A percentile compares a stretch with the other conserved stretches of the same genome.
These are phyloP conservation scores for Trinectes maculatus DNA, from an alignment of 2,113 vertebrate species.

Conservation along the genomic window DNA sequence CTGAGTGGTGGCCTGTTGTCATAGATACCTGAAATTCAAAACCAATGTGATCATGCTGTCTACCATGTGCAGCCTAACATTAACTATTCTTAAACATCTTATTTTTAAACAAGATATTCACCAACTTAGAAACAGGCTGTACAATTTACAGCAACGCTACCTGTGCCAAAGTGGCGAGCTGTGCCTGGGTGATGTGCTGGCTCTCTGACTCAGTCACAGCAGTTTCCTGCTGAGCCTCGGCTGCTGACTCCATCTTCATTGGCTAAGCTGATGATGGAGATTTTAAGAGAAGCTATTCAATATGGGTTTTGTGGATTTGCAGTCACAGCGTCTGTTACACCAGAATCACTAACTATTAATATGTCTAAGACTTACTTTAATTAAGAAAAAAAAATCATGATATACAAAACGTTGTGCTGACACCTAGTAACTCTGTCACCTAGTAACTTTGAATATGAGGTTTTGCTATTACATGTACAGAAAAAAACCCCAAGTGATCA, in stretches of 20 bases:
- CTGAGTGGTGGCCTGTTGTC: slow-evolving; percentile 88
- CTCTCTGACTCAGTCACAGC: slow-evolving; percentile 92
- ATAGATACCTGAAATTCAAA: slow-evolving; percentile 87
- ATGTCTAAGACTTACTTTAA: background rate
- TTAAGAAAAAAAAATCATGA: background rate
- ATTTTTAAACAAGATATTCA: too few species aligned
- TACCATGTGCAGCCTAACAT: too few species aligned
- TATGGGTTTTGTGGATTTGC: background rate
- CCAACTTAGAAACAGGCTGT: too few species aligned
- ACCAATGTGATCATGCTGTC: background rate
- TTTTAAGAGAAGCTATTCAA: background rate
- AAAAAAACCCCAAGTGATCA: too few species aligned
- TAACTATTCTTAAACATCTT: background rate
- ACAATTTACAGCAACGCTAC: slow-evolving; percentile 70
- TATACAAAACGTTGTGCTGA: too few species aligned
- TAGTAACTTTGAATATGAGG: too few species aligned
- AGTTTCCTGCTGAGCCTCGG: slow-evolving; percentile 95
- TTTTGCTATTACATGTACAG: too few species aligned
- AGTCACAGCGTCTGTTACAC: background rate
- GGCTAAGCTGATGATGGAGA: slow-evolving; percentile 81
- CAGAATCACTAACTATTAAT: background rate
- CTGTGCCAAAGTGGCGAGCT: slow-evolving; percentile 94
- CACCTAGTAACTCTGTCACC: too few species aligned
- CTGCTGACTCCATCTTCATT: slow-evolving; percentile 98
- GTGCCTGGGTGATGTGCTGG: slow-evolving; percentile 84